Evolutionary conservation across 2,113 vertebrate species (phyloP).

Genomic region (Paramisgurnus dabryanus): DNA sequence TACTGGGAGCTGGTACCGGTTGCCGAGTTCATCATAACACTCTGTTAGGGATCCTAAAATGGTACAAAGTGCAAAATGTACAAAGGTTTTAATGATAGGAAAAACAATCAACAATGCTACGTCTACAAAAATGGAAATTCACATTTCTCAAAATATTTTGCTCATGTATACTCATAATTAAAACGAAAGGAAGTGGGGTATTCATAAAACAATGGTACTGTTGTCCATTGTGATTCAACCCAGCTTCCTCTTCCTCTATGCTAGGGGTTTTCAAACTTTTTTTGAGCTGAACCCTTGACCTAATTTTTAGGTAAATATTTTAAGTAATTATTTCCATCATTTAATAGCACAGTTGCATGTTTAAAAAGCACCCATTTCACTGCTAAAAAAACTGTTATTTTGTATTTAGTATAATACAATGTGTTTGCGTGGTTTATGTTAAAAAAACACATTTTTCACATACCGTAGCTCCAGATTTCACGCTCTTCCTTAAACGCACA

Average conservation of each 20-base stretch:
- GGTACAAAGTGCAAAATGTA: background rate
- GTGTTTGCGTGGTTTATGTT: too few species aligned
- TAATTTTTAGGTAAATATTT: too few species aligned
- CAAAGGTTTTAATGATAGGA: background rate
- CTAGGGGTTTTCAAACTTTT: too few species aligned
- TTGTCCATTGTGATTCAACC: background rate
- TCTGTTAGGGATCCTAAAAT: constrained; percentile 87
- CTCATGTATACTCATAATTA: background rate
- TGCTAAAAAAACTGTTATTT: too few species aligned
- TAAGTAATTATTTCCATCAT: too few species aligned
- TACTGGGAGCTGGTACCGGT: constrained; percentile 93
- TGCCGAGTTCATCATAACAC: constrained; percentile 96
- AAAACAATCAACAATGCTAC: background rate
- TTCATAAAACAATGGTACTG: background rate
- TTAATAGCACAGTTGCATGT: too few species aligned
- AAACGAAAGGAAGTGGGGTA: background rate
- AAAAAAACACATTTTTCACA: too few species aligned
- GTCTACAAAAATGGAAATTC: background rate
- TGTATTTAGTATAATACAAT: too few species aligned
- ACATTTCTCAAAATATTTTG: background rate
- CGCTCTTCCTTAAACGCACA: too few species aligned
- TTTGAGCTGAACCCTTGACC: too few species aligned
- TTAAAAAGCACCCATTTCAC: too few species aligned
- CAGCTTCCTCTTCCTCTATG: background rate
- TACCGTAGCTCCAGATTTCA: too few species aligned